Evolutionary conservation across 2,888 invertebrate genomes (phyloP).

Genomic region (Sabellastarte sp.): DNA sequence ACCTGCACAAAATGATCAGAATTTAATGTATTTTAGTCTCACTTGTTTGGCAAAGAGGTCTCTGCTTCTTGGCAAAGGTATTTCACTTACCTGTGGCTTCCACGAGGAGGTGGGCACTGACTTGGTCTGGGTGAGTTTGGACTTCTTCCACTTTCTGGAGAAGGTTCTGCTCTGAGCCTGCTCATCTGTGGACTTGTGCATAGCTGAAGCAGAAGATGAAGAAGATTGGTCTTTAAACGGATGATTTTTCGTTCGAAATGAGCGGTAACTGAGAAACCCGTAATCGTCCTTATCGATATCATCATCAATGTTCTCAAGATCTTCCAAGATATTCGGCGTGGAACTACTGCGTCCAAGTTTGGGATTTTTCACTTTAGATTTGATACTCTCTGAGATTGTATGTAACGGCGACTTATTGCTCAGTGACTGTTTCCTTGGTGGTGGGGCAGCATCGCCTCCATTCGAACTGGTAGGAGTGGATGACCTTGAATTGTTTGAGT

Average conservation of each 20-base stretch:
- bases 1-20: no score
- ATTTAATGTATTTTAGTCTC: no score
- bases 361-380: no score
- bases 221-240: conserved; percentile 26
- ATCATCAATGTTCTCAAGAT: conserved; percentile 27
- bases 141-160: conserved; percentile 68
- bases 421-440: no score
- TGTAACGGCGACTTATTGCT: neutral
- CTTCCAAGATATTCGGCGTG: neutral
- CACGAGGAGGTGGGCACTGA: conserved; percentile 65
- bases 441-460: neutral
- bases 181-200: conserved; percentile 48
- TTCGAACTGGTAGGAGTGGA: neutral
- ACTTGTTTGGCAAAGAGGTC: no score
- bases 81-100: conserved; percentile 88
- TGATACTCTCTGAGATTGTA: neutral
- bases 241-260: conserved; percentile 29
- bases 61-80: no score
- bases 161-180: conserved; percentile 39
- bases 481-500: no score
- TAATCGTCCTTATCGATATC: conserved; percentile 42
- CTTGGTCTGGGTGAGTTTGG: conserved; percentile 6
- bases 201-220: conserved; percentile 36
- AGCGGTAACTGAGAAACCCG: conserved; percentile 37
- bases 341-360: neutral